Conservation (phyloP, 2,113 vertebrate genomes). For the Dicrurus megarhynchus region DNA sequence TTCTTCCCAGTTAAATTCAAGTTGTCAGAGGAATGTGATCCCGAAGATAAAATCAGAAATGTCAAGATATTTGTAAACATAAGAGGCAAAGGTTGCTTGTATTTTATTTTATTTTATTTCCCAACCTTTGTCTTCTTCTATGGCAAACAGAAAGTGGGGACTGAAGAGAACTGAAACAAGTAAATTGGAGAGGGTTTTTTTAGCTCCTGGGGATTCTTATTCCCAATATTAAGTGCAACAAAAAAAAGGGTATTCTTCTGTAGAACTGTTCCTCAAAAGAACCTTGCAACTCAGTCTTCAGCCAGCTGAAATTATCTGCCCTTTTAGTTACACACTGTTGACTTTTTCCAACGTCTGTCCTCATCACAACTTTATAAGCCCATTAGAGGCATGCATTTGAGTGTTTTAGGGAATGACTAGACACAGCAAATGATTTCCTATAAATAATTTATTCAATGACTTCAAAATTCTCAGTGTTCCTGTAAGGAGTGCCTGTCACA, state of each 20-base stretch:
- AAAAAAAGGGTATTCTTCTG: background rate
- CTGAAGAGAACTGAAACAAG: background rate
- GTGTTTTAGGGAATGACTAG: conserved; percentile 51
- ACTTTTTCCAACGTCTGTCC: background rate
- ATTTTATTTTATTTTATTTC: background rate
- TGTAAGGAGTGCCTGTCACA: conserved; percentile 17
- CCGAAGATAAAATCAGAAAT: background rate
- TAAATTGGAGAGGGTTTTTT: background rate
- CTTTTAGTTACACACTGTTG: background rate
- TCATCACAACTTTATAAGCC: conserved; percentile 34
- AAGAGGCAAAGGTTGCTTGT: background rate
- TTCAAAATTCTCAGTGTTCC: background rate
- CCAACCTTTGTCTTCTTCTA: background rate
- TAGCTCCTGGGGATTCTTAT: background rate
- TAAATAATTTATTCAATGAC: conserved; percentile 46
- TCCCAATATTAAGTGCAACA: background rate
- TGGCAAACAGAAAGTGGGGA: background rate
- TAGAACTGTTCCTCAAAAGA: background rate
- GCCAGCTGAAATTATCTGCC: background rate
- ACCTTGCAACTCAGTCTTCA: background rate
- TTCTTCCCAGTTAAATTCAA: background rate
- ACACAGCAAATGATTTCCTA: conserved; percentile 32
- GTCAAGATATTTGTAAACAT: background rate
- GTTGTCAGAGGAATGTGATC: background rate
- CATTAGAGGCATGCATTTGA: conserved; percentile 42